phyloP scores from a whole-genome alignment of 2,888 invertebrate genomes.

The Himalopsyche japonica region DNA sequence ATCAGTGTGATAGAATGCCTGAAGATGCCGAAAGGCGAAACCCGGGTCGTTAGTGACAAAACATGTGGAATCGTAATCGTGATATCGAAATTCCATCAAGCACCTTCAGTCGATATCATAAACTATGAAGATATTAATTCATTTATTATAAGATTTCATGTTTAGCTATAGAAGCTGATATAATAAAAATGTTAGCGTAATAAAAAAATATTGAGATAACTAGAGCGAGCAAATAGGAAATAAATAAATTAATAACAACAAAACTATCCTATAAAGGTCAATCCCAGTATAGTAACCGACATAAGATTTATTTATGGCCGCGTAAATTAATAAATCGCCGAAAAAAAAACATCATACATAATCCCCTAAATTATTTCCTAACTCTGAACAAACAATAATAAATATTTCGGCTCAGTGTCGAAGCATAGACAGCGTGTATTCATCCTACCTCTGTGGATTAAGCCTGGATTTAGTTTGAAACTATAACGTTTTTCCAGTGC shows the following conservation, averaged over 20 bases:
- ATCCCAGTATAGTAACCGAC: not conserved
- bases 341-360: not conserved
- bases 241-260: not conserved
- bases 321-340: not conserved
- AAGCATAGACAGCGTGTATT: not conserved
- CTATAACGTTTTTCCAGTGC: not conserved
- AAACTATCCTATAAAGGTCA: not conserved
- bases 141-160: too few species aligned
- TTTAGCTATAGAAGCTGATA: too few species aligned
- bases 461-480: not conserved
- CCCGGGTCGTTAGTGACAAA: too few species aligned
- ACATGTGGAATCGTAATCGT: too few species aligned
- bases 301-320: not conserved
- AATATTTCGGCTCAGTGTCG: not conserved
- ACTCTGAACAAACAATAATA: not conserved
- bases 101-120: too few species aligned
- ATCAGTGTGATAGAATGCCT: too few species aligned
- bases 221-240: too few species aligned
- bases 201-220: too few species aligned
- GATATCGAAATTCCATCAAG: too few species aligned
- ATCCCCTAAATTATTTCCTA: not conserved
- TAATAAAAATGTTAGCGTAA: too few species aligned
- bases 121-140: too few species aligned
- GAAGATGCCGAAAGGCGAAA: too few species aligned
- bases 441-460: not conserved